These are phyloP conservation scores for Sycophila texana DNA, from an alignment of 2,888 invertebrate genomes.

Conservation along the genomic window DNA sequence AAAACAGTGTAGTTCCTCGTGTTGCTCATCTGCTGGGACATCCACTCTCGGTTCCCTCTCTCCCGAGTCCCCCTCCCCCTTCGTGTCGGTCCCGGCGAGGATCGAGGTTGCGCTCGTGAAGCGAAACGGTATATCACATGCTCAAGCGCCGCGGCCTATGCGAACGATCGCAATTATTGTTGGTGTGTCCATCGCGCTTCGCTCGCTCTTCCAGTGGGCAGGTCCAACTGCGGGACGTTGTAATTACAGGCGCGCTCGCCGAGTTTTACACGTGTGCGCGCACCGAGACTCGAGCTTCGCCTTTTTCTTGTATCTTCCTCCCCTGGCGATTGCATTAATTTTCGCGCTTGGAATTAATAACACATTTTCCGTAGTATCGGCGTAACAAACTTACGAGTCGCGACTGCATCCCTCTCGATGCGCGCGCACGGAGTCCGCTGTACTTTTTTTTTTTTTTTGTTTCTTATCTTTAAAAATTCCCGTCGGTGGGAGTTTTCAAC, in stretches of 20 bases:
- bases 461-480: too few species aligned
- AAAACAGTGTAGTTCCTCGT: constrained; percentile 29
- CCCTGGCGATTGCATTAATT: neutral
- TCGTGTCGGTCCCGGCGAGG: constrained; percentile 4
- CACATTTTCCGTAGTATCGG: constrained; percentile 6
- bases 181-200: constrained; percentile 10
- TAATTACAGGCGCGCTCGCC: neutral
- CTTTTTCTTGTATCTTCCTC: constrained; percentile 34
- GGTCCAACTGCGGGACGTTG: neutral
- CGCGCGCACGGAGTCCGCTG: too few species aligned
- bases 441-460: too few species aligned
- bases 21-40: neutral
- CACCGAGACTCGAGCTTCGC: constrained; percentile 27
- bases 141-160: constrained; percentile 4
- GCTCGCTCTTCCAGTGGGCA: constrained; percentile 15
- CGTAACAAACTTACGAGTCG: neutral
- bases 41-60: constrained; percentile 9
- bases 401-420: too few species aligned
- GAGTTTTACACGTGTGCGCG: constrained; percentile 5
- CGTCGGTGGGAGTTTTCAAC: too few species aligned
- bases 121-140: constrained; percentile 52
- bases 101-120: constrained; percentile 30
- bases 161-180: constrained; percentile 4
- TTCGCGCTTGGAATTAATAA: constrained; percentile 9
- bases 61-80: neutral